Evolutionary conservation across 2,888 invertebrate genomes (phyloP).

Genomic region (Meiosimyza platycephala): DNA sequence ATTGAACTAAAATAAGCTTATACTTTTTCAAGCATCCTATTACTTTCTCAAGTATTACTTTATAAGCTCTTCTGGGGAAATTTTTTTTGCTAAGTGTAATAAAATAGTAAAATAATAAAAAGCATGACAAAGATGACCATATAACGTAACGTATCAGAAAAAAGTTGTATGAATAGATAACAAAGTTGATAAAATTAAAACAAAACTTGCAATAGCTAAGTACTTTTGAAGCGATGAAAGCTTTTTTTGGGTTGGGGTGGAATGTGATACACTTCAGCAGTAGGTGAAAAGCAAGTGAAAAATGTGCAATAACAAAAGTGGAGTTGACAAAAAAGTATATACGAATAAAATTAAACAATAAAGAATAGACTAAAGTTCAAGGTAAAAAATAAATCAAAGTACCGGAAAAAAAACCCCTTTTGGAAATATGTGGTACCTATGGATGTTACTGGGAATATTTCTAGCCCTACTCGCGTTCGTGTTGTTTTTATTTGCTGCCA

Average conservation of each 20-base stretch:
- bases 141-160: neutral
- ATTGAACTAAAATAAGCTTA: too few species aligned
- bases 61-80: too few species aligned
- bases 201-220: neutral
- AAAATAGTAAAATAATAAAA: neutral
- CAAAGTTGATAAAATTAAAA: neutral
- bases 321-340: neutral
- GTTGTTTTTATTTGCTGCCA: conserved; percentile 48
- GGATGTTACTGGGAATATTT: conserved; percentile 53
- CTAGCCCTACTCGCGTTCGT: conserved; percentile 50
- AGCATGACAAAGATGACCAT: neutral
- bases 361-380: neutral
- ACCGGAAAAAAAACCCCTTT: neutral
- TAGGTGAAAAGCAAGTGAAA: neutral
- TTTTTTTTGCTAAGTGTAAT: too few species aligned
- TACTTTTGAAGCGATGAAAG: neutral
- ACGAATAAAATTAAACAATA: conserved; percentile 8
- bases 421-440: conserved; percentile 56
- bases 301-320: conserved; percentile 9
- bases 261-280: neutral
- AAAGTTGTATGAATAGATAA: conserved; percentile 1
- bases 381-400: neutral
- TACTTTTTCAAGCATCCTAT: too few species aligned
- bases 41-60: too few species aligned
- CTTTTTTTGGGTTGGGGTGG: neutral